Percentiles rank a stretch among this genome's conserved stretches.
Evolutionary conservation across 2,113 vertebrate species (phyloP).

Genomic region (Rhinichthys klamathensis): DNA sequence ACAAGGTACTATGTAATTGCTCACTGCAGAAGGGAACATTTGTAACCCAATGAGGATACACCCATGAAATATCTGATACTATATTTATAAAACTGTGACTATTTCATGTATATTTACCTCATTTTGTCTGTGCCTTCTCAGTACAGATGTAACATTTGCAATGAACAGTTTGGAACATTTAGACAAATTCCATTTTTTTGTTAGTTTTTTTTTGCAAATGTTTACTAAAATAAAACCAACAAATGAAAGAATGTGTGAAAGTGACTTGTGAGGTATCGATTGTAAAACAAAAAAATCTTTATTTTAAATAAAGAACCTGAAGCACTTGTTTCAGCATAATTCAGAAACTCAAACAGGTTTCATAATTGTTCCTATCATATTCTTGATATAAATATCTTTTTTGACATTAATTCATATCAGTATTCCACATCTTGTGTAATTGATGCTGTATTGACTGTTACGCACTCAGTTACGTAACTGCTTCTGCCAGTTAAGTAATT

Average conservation of each 20-base stretch:
- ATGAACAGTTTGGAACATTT: slow-evolving; percentile 8
- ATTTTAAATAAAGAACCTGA: slow-evolving; percentile 90
- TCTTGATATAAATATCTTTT: slow-evolving; percentile 26
- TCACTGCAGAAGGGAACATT: neutral
- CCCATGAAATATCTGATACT: neutral
- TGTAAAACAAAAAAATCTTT: slow-evolving; percentile 75
- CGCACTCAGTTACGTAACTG: slow-evolving; percentile 66
- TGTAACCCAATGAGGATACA: neutral
- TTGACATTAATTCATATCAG: slow-evolving; percentile 62
- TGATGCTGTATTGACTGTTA: slow-evolving; percentile 83
- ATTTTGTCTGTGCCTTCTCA: slow-evolving; percentile 46
- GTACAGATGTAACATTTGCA: slow-evolving; percentile 27
- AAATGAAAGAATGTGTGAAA: neutral
- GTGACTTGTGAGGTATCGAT: neutral
- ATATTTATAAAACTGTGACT: slow-evolving; percentile 42
- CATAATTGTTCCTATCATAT: slow-evolving; percentile 46
- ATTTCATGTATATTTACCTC: slow-evolving; percentile 50
- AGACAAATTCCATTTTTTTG: too few relatives aligned
- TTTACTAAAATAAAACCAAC: neutral
- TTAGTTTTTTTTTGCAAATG: neutral
- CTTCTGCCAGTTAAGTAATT: neutral
- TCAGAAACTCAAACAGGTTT: slow-evolving; percentile 70
- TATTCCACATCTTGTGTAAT: slow-evolving; percentile 86
- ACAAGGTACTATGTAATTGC: slow-evolving; percentile 29
- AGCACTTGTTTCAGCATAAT: slow-evolving; percentile 79